Evolutionary conservation across 2,113 vertebrate genomes (phyloP).

Genomic region (Syngnathoides biaculeatus): DNA sequence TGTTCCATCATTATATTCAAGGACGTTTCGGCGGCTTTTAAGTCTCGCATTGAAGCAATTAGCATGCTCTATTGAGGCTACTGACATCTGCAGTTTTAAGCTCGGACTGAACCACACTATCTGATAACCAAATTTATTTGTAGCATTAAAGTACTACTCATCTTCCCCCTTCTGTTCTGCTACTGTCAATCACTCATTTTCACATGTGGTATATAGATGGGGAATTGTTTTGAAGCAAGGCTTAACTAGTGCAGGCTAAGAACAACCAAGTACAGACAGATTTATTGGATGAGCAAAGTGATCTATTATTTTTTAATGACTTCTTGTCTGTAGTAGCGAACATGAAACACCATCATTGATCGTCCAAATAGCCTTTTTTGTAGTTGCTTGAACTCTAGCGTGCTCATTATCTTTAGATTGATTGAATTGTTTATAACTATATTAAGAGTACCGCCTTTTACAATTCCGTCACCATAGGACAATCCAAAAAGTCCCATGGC

Average conservation of each 20-base stretch:
- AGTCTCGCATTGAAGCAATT: conserved; percentile 47
- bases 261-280: background rate
- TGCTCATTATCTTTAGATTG: too few relatives aligned
- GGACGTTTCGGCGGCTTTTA: conserved; percentile 52
- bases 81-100: conserved; percentile 24
- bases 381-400: too few relatives aligned
- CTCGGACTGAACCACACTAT: conserved; percentile 18
- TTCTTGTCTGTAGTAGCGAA: background rate
- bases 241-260: background rate
- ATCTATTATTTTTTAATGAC: too few relatives aligned
- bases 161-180: conserved; percentile 2
- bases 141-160: background rate
- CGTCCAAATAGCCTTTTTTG: background rate
- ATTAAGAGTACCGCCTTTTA: too few relatives aligned
- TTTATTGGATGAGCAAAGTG: background rate
- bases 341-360: background rate
- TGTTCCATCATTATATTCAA: conserved; percentile 57
- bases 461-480: too few relatives aligned
- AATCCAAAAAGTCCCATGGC: too few relatives aligned
- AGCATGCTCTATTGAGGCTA: conserved; percentile 29
- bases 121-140: conserved; percentile 27
- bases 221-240: background rate
- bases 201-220: background rate
- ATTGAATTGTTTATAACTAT: too few relatives aligned
- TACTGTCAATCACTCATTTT: background rate